These are phyloP conservation scores for Tauraco erythrolophus DNA, from an alignment of 2,113 vertebrate genomes.

Conservation along the genomic window DNA sequence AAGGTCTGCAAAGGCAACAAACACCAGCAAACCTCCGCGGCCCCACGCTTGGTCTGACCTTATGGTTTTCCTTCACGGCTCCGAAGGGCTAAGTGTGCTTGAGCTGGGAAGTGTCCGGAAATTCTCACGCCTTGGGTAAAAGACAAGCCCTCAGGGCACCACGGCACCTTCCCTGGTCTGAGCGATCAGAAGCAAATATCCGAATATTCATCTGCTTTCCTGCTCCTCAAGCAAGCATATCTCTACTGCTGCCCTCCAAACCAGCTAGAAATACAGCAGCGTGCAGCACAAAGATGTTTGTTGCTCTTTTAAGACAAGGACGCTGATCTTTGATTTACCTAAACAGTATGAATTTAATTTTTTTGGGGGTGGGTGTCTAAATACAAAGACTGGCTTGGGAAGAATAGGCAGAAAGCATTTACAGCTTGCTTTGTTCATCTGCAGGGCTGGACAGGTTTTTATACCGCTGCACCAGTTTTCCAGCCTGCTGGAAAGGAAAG, in stretches of 20 bases:
- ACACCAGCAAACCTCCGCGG: accelerated
- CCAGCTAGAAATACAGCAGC: accelerated
- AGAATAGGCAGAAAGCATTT: not conserved
- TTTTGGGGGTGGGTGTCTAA: not conserved
- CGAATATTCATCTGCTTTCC: accelerated
- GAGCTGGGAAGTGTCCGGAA: not conserved
- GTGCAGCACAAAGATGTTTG: accelerated
- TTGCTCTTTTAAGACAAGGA: not conserved
- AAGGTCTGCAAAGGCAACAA: not conserved
- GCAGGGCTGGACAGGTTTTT: not conserved
- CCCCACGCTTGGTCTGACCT: not conserved
- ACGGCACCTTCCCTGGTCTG: not conserved
- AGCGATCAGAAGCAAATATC: not conserved
- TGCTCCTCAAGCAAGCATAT: not conserved
- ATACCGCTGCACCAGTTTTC: accelerated
- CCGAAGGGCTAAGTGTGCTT: accelerated
- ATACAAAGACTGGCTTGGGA: not conserved
- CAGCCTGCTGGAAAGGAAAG: not conserved
- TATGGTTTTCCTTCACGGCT: accelerated
- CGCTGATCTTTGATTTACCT: not conserved
- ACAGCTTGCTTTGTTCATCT: not conserved
- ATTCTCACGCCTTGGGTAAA: not conserved
- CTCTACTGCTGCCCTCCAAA: not conserved
- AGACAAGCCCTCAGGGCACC: not conserved
- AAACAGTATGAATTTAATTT: not conserved